phyloP scores from a whole-genome alignment of 1,140 invertebrate species.

The Meloidogyne hapla region DNA sequence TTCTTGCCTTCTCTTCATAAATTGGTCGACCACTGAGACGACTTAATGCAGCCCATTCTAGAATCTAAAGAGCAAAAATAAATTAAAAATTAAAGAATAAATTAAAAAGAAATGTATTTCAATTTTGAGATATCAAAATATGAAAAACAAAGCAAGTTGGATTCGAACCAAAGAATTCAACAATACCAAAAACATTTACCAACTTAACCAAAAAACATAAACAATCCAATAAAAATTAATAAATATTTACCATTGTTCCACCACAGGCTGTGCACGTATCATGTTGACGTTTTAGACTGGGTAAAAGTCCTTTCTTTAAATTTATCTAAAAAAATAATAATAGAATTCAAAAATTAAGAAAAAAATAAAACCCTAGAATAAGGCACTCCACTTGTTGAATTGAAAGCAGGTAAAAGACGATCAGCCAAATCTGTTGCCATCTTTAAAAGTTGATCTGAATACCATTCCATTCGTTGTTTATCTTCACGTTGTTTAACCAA shows the following conservation, averaged over 20 bases:
- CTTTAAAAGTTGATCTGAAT: slow-evolving; percentile 80
- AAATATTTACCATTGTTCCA: slow-evolving; percentile 80
- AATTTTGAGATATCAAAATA: too few species aligned
- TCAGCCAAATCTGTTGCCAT: slow-evolving; percentile 89
- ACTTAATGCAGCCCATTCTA: slow-evolving; percentile 93
- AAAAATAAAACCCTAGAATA: slow-evolving; percentile 77
- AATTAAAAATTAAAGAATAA: too few species aligned
- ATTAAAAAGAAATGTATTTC: too few species aligned
- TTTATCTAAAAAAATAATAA: slow-evolving; percentile 74
- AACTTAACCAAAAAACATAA: too few species aligned
- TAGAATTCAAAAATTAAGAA: slow-evolving; percentile 22
- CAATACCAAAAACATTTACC: not conserved
- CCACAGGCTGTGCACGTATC: slow-evolving; percentile 95
- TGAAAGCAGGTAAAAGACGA: slow-evolving; percentile 89
- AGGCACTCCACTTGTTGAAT: slow-evolving; percentile 94
- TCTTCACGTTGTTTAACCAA: slow-evolving; percentile 75
- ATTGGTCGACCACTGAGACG: slow-evolving; percentile 84
- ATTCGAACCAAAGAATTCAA: too few species aligned
- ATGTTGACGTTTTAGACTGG: slow-evolving; percentile 72
- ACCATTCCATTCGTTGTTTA: slow-evolving; percentile 78
- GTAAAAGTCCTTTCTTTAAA: slow-evolving; percentile 81
- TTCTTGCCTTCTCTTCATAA: slow-evolving; percentile 89
- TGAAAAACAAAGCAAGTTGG: too few species aligned
- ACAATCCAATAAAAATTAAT: not conserved
- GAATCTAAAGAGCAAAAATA: slow-evolving; percentile 68